A percentile compares a stretch with the other conserved stretches of the same genome.
phyloP scores from a whole-genome alignment of 1,140 invertebrate species.

The Eufriesea mexicana region DNA sequence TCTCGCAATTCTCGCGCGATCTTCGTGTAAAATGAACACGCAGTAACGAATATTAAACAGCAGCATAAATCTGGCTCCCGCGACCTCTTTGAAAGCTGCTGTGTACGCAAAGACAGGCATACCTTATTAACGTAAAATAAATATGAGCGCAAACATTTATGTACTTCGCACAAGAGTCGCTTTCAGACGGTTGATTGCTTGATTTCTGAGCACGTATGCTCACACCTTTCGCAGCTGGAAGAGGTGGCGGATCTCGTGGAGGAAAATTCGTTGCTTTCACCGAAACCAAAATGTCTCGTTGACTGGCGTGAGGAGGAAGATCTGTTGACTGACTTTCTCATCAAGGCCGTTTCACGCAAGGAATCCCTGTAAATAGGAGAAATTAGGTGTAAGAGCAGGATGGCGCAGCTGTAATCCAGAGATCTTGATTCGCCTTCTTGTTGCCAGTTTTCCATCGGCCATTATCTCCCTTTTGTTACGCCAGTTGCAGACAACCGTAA shows the following conservation, averaged over 20 bases:
- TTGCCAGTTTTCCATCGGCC: constrained; percentile 17
- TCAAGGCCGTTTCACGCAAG: neutral
- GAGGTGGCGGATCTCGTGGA: neutral
- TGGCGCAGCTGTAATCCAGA: constrained; percentile 34
- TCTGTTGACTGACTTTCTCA: neutral
- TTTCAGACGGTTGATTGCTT: no score
- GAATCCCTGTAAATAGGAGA: constrained; percentile 23
- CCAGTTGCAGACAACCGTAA: constrained; percentile 41
- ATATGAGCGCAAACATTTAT: no score
- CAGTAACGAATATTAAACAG: no score
- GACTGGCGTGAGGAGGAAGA: neutral
- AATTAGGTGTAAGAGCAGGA: constrained; percentile 13
- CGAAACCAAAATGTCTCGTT: neutral
- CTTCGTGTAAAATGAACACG: no score
- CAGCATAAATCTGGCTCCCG: no score
- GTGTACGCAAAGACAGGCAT: no score
- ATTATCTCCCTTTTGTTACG: constrained; percentile 54
- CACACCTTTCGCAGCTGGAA: no score
- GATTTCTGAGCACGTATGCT: no score
- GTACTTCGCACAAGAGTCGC: no score
- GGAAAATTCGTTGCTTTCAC: neutral
- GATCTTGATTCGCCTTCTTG: neutral
- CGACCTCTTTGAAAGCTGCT: no score
- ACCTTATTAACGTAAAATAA: no score
- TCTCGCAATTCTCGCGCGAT: no score